These are phyloP conservation scores for Tenebrosternarchus preto DNA, from an alignment of 2,113 vertebrate species.

Conservation along the genomic window DNA sequence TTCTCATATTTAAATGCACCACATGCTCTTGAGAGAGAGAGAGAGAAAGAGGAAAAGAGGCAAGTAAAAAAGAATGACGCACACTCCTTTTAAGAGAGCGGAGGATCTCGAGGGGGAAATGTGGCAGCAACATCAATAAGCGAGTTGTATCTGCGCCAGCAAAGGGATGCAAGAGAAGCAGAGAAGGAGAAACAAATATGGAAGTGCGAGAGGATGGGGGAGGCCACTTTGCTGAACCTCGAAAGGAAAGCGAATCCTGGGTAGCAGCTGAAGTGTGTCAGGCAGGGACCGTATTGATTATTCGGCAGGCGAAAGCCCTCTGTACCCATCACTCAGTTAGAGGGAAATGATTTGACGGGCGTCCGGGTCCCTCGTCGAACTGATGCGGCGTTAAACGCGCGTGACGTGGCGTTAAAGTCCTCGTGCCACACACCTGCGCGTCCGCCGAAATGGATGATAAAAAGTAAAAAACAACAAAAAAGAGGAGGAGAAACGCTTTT, in stretches of 20 bases:
- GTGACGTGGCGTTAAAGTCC: constrained; percentile 15
- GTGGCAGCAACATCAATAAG: constrained; percentile 16
- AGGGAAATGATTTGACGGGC: constrained; percentile 41
- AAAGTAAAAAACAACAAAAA: constrained; percentile 46
- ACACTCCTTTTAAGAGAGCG: constrained; percentile 36
- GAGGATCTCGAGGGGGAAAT: constrained; percentile 23
- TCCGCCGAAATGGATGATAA: neutral
- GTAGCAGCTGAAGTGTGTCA: neutral
- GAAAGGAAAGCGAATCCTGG: neutral
- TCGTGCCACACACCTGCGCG: constrained; percentile 5
- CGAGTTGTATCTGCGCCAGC: too few species aligned
- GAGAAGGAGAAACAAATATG: constrained; percentile 3
- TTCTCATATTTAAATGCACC: constrained; percentile 34
- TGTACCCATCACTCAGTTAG: constrained; percentile 2
- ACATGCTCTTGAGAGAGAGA: constrained; percentile 4
- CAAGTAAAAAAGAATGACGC: constrained; percentile 46
- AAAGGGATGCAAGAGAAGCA: too few species aligned
- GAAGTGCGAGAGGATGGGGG: neutral
- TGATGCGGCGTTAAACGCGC: too few species aligned
- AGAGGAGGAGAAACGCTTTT: constrained; percentile 3
- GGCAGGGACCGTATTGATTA: neutral
- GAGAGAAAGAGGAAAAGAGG: neutral
- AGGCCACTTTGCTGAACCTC: neutral
- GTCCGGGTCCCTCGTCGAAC: constrained; percentile 31
- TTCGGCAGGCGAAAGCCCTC: constrained; percentile 1